These are phyloP conservation scores for Epizoanthus ramosus DNA, from an alignment of 92 coral and sea anemone genomes.

Conservation along the genomic window DNA sequence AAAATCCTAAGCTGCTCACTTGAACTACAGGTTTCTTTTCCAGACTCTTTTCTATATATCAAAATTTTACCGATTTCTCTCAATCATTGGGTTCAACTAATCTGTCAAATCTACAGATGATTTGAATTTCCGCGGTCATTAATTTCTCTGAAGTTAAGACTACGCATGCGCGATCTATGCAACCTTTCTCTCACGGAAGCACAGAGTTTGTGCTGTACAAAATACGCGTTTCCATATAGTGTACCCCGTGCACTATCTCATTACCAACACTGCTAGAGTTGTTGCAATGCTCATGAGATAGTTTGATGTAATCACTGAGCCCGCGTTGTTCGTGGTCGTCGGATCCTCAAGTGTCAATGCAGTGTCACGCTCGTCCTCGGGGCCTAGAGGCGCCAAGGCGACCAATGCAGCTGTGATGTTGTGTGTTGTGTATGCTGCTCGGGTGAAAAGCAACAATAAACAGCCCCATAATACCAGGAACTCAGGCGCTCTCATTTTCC, in stretches of 20 bases:
- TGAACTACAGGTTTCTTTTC: too few relatives aligned
- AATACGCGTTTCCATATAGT: not conserved
- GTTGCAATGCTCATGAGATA: constrained; percentile 46
- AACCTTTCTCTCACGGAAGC: not conserved
- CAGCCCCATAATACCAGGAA: constrained; percentile 42
- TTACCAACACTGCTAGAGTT: not conserved
- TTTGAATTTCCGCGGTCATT: too few relatives aligned
- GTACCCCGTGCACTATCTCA: not conserved
- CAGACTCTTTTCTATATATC: not conserved
- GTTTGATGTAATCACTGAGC: constrained; percentile 42
- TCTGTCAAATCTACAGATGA: too few relatives aligned
- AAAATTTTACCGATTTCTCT: not conserved
- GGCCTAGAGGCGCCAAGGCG: constrained; percentile 87
- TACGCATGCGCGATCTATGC: not conserved
- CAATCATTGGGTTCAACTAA: too few relatives aligned
- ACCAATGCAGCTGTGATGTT: constrained; percentile 98
- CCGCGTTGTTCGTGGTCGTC: constrained; percentile 43
- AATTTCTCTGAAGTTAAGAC: not conserved
- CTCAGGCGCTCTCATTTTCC: constrained; percentile 22
- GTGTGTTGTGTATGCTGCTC: constrained; percentile 65
- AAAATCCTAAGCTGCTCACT: not conserved
- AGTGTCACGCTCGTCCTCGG: constrained; percentile 80
- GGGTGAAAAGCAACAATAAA: constrained; percentile 39
- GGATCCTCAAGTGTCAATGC: constrained; percentile 49
- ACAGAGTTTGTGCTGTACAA: not conserved